Conservation (phyloP, 2,797 vertebrate species). For the Chaunax sp. region DNA sequence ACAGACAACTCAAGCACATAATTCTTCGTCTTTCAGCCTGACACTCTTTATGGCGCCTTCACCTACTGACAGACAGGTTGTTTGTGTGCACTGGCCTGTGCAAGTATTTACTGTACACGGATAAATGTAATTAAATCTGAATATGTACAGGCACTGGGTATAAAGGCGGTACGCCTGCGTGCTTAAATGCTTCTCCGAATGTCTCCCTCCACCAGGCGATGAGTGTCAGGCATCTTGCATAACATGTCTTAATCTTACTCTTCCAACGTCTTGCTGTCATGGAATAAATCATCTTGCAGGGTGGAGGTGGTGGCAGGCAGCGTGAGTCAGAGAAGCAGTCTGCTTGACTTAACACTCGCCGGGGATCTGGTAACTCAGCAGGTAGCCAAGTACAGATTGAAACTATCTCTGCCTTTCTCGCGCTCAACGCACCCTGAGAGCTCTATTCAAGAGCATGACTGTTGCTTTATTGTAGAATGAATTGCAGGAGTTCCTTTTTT, state of each 20-base stretch:
- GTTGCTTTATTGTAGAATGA: slow-evolving; percentile 71
- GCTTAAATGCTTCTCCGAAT: slow-evolving; percentile 25
- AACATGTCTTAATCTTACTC: slow-evolving; percentile 54
- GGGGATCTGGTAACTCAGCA: slow-evolving; percentile 83
- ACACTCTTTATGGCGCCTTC: slow-evolving; percentile 66
- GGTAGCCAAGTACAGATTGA: slow-evolving; percentile 78
- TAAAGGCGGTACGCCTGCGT: neutral
- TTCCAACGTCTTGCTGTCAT: slow-evolving; percentile 48
- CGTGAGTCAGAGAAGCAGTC: slow-evolving; percentile 75
- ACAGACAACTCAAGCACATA: slow-evolving; percentile 67
- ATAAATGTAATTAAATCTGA: slow-evolving; percentile 28
- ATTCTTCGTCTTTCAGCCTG: slow-evolving; percentile 71
- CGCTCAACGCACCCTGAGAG: slow-evolving; percentile 60
- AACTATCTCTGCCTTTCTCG: slow-evolving; percentile 76
- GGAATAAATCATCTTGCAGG: slow-evolving; percentile 71
- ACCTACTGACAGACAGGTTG: slow-evolving; percentile 54
- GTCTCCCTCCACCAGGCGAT: slow-evolving; percentile 43
- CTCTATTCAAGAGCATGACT: slow-evolving; percentile 64
- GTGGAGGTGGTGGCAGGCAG: slow-evolving; percentile 72
- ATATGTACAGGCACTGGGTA: slow-evolving; percentile 3
- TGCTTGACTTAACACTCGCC: slow-evolving; percentile 80
- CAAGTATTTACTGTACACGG: slow-evolving; percentile 4
- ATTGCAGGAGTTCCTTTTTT: slow-evolving; percentile 54
- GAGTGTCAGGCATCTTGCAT: slow-evolving; percentile 40
- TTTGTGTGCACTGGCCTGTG: neutral